Evolutionary conservation across 2,888 invertebrate species (phyloP).

Genomic region (Leptogaster cylindrica): DNA sequence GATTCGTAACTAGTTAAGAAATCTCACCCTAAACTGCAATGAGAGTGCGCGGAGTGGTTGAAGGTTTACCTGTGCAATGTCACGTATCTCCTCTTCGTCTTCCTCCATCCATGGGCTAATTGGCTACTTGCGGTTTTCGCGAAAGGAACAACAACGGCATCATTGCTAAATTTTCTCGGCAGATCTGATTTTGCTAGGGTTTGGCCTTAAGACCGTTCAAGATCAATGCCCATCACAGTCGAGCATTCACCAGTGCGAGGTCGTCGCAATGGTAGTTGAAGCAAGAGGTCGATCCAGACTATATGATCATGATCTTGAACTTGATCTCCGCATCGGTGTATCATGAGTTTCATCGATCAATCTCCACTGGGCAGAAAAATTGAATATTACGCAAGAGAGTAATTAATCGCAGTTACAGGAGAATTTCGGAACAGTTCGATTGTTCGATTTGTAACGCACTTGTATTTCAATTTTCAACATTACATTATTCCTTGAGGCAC

Average conservation of each 20-base stretch:
- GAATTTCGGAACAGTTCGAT: no score
- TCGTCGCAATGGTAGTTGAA: no score
- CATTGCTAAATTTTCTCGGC: no score
- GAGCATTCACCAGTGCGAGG: not conserved
- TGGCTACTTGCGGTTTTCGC: slow-evolving; percentile 7
- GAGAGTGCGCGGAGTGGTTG: not conserved
- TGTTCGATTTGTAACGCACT: no score
- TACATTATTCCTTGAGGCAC: no score
- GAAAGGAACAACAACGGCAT: not conserved
- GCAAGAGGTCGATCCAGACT: not conserved
- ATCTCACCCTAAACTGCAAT: not conserved
- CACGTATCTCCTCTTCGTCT: slow-evolving; percentile 25
- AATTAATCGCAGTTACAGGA: no score
- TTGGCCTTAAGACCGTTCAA: slow-evolving; percentile 1
- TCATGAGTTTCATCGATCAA: not conserved
- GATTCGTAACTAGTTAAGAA: slow-evolving; percentile 13
- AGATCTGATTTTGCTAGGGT: no score
- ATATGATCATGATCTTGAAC: slow-evolving; percentile 22
- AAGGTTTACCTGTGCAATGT: slow-evolving; percentile 1
- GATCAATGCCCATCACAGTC: slow-evolving; percentile 19
- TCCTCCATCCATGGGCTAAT: no score
- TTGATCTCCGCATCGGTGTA: slow-evolving; percentile 21
- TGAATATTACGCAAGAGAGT: not conserved
- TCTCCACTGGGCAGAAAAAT: not conserved
- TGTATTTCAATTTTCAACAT: no score